Conservation (phyloP, 2,113 vertebrate genomes). For the Apaloderma vittatum region DNA sequence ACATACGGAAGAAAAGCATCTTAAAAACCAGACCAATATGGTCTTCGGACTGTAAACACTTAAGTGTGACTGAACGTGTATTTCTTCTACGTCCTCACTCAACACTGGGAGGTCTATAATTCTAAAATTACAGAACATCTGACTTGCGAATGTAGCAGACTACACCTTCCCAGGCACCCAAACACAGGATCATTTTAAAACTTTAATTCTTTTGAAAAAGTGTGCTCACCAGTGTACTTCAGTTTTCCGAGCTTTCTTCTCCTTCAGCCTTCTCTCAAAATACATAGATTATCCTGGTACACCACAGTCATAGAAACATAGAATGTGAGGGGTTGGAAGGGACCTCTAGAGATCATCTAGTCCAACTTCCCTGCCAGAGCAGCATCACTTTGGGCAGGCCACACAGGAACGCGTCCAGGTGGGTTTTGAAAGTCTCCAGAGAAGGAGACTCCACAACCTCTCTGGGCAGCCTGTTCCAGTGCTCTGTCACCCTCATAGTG, state of each 20-base stretch:
- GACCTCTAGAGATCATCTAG: no score
- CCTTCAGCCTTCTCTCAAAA: neutral
- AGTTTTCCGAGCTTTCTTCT: neutral
- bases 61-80: neutral
- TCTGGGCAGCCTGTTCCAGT: no score
- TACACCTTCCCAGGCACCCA: neutral
- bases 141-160: neutral
- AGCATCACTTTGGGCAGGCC: no score
- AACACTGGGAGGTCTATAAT: neutral
- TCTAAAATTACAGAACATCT: neutral
- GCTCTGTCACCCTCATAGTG: no score
- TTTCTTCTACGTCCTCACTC: neutral
- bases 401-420: no score
- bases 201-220: neutral
- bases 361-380: no score
- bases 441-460: no score
- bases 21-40: neutral
- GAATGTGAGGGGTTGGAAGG: no score
- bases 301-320: neutral
- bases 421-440: no score
- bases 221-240: neutral
- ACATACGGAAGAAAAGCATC: neutral
- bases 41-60: neutral
- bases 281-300: neutral
- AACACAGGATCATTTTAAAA: neutral